Base-by-base conservation (phyloP, 2,113 vertebrate species). In the Morone chrysops region DNA sequence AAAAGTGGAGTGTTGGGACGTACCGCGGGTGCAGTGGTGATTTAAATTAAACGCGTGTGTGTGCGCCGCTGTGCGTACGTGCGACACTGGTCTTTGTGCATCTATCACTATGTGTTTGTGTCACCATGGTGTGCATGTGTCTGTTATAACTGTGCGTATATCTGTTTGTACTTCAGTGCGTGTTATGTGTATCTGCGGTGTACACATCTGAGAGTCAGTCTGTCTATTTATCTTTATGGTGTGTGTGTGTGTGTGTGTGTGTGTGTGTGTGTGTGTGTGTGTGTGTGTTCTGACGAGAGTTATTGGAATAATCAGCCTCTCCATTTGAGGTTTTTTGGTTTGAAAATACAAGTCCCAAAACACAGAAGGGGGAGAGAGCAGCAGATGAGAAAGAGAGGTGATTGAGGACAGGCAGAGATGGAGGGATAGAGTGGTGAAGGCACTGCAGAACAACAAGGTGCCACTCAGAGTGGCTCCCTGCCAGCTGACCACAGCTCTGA, bases 1-100 rank as follows among this genome's bases (percentile, higher is more conserved):
- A 91, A 93, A 92, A 84, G 84, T 86, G 87, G 88, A 93, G 85
- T 73, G 87, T 76, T 87, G 88, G 76, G 84, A 90, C 41, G 61
- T 80, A 84, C 36, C 36, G 45, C 10, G 79, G 70, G 67, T 88
- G 87, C 78, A 65, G 80, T 47, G 69, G 81, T 84, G 88, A 92
- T 86, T 88, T 89, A 89, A 91, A 89, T 90, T 74, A 84, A 93
- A 92, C 7, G 45, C 66, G 77, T 65, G 82, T 68, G 65, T 40
- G 18, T 61, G 82, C 48, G 63, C 70, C 36, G 57, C 20, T 61
- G 53, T 68, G 69, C 45, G 56, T 51, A 31, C 65, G 48, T 62
- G 51, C 59, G 48, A 38, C 16, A 61, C 12, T 8, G 20, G 17
- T 40, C 50, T 67, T 54, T 69, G 51, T 76, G 70, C 36, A 57